phyloP scores from a whole-genome alignment of 2,888 invertebrate genomes.

The Polia nebulosa region DNA sequence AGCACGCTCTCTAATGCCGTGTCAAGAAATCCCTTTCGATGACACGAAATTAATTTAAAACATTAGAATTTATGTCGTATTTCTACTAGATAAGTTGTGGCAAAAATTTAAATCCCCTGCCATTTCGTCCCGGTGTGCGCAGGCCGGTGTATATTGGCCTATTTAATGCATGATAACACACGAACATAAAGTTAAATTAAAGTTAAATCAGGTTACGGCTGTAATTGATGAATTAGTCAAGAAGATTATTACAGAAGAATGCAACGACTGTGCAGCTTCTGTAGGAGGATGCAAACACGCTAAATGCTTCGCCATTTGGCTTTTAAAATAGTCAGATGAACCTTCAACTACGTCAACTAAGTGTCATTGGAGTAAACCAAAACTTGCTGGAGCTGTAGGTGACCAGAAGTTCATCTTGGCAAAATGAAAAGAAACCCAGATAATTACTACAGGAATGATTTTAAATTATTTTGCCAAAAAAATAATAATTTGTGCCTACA shows the following conservation, averaged over 20 bases:
- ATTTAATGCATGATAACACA: conserved; percentile 35
- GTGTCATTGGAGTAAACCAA: conserved; percentile 44
- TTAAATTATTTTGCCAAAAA: too few species aligned
- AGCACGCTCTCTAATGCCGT: too few species aligned
- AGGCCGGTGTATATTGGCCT: too few species aligned
- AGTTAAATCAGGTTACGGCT: conserved; percentile 10
- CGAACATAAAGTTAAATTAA: conserved; percentile 31
- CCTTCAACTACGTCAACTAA: conserved; percentile 25
- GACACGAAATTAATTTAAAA: too few species aligned
- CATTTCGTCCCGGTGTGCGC: too few species aligned
- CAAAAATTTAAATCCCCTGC: too few species aligned
- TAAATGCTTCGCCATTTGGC: conserved; percentile 39
- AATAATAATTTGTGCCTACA: too few species aligned
- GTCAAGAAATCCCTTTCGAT: too few species aligned
- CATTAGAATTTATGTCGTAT: too few species aligned
- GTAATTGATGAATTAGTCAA: conserved; percentile 13
- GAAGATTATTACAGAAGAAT: conserved; percentile 15
- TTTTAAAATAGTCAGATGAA: conserved; percentile 34
- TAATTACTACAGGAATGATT: too few species aligned
- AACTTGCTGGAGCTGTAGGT: conserved; percentile 21
- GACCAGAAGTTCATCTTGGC: conserved; percentile 19
- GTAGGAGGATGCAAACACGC: too few species aligned
- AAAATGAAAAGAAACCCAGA: conserved; percentile 6
- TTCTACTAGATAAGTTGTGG: too few species aligned
- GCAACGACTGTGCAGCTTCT: conserved; percentile 42